Evolutionary conservation across 2,797 vertebrate species (phyloP), one percentile per base, ranked within the genome.

Genomic region (Distichodus sexfasciatus): DNA sequence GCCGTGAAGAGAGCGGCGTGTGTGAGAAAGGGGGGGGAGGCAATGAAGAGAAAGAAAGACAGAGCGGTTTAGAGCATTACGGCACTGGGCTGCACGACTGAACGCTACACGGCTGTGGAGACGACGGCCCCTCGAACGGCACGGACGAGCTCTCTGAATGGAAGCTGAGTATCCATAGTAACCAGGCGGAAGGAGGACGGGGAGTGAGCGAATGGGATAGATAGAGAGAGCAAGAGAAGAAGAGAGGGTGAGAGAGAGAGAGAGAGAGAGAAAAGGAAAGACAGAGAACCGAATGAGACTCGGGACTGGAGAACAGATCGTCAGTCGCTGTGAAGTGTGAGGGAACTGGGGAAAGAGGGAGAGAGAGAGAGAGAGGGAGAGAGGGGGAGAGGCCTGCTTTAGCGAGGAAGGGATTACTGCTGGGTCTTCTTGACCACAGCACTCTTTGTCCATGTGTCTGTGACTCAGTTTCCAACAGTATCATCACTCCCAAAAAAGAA

Each of bases 121-220:
- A 75, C 63, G 21, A 40, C 77, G 54, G 75, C 69, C 72, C 77
- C 76, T 62, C 29, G 38, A 60, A 64, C n/a, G n/a, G n/a, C n/a
- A 43, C 66, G 50, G 60, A 66, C 60, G n/a, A 53, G 57, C 71
- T 75, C 61, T 73, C 77, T 75, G 69, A 71, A 78, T 83, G 70
- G 72, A 73, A 64, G 65, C 71, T 40, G 71, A 75, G 80, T 83
- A 80, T 76, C 82, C 79, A 85, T 83, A 84, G 78, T 81, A 85
- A 80, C 83, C 59, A 76, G 76, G 71, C 65, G 61, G 69, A 80
- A 74, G 71, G 69, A 53, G 60, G 61, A 47, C 68, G 47, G 38
- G 43, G 66, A 68, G 23, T 11, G 51, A 54, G 11, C 68, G 43
- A 77, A 54, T 47, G 4, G 60, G 69, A 75, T 71, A 15, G 46